These are phyloP conservation scores for Glossosoma conforme DNA, from an alignment of 1,140 invertebrate species.

Conservation along the genomic window DNA sequence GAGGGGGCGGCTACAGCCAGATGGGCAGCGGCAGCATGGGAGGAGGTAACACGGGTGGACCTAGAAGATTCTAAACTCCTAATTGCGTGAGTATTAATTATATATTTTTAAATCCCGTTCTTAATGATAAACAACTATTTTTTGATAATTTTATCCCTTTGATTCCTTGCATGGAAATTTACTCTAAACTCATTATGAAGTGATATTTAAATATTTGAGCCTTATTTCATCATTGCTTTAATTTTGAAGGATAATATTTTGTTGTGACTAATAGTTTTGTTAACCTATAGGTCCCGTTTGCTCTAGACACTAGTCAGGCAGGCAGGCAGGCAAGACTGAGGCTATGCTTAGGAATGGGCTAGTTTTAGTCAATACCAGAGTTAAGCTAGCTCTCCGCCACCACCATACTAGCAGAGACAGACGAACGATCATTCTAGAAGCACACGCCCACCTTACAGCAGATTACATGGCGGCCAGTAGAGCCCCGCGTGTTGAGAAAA, in stretches of 20 bases:
- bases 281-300: slow-evolving; percentile 32
- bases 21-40: slow-evolving; percentile 23
- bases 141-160: too few species aligned
- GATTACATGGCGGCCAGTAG: too few species aligned
- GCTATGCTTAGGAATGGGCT: slow-evolving; percentile 24
- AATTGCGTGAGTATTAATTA: slow-evolving; percentile 25
- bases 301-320: slow-evolving; percentile 31
- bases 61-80: slow-evolving; percentile 16
- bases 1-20: slow-evolving; percentile 19
- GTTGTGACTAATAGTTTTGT: slow-evolving; percentile 30
- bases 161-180: too few species aligned
- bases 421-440: too few species aligned
- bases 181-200: too few species aligned
- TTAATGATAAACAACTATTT: too few species aligned
- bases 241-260: too few species aligned
- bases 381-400: slow-evolving; percentile 21
- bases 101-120: too few species aligned
- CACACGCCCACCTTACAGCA: too few species aligned
- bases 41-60: slow-evolving; percentile 10
- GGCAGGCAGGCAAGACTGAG: slow-evolving; percentile 18
- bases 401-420: background rate
- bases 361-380: slow-evolving; percentile 17
- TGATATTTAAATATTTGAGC: too few species aligned
- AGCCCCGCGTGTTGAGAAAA: background rate
- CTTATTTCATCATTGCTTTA: too few species aligned